These are phyloP conservation scores for Drosophila pseudoobscura DNA, from an alignment of 1,140 invertebrate genomes.

Conservation along the genomic window DNA sequence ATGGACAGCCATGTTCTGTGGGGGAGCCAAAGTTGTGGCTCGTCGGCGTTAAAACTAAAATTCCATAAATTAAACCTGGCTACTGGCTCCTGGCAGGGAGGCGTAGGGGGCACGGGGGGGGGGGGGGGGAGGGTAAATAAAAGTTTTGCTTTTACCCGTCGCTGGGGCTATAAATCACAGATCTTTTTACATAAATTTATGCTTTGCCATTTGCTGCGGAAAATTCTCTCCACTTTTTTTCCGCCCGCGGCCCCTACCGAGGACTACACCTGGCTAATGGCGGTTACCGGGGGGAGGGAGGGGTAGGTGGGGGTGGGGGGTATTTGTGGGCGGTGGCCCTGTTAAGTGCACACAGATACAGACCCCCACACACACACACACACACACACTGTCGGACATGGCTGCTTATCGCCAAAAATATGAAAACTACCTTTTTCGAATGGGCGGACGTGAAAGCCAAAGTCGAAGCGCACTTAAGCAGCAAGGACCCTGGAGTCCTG, in stretches of 20 bases:
- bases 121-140: constrained; percentile 51
- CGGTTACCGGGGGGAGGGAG: background rate
- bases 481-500: constrained; percentile 32
- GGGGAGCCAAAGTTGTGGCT: constrained; percentile 56
- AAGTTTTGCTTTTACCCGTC: constrained; percentile 63
- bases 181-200: constrained; percentile 82
- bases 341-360: constrained; percentile 57
- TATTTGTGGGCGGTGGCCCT: constrained; percentile 31
- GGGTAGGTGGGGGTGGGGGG: background rate
- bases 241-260: too few species aligned
- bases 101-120: background rate
- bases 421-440: constrained; percentile 72
- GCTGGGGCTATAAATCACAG: constrained; percentile 70
- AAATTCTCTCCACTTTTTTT: constrained; percentile 33
- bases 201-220: constrained; percentile 74
- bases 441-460: constrained; percentile 41
- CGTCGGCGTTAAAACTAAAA: constrained; percentile 73
- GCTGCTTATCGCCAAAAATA: constrained; percentile 77
- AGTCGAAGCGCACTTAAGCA: constrained; percentile 57
- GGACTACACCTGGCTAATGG: constrained; percentile 36
- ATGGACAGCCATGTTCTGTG: constrained; percentile 9
- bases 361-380: background rate
- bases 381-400: constrained; percentile 8
- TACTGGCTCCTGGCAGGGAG: background rate
- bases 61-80: constrained; percentile 77